Conservation (phyloP, 2,113 vertebrate species). For the Bos indicus region DNA sequence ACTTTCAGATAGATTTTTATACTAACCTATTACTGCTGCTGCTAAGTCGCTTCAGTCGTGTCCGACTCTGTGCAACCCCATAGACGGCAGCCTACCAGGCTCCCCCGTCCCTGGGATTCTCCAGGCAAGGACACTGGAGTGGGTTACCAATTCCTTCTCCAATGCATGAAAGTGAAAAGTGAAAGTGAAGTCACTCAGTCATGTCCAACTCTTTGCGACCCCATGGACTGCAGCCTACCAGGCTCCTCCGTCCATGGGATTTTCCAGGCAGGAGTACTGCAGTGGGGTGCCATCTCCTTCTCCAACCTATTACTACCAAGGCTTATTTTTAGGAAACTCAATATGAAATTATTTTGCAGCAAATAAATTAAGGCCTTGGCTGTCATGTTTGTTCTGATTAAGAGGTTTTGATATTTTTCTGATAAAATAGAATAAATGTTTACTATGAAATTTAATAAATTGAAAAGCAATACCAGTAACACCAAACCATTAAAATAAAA, state of each 20-base stretch:
- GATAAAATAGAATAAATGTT: slow-evolving; percentile 5
- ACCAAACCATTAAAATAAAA: not conserved
- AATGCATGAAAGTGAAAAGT: no score
- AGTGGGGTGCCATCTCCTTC: no score
- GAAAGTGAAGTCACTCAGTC: no score
- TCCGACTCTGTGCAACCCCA: no score
- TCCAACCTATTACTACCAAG: not conserved
- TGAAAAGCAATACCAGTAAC: slow-evolving; percentile 28
- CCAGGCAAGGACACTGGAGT: no score
- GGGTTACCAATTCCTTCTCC: no score
- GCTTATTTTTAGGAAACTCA: slow-evolving; percentile 19
- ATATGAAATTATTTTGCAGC: not conserved
- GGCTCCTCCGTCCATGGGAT: no score
- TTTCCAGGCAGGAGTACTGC: no score
- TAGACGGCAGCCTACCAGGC: no score
- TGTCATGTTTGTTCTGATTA: not conserved
- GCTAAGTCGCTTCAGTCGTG: fast-evolving
- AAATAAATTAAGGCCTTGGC: not conserved
- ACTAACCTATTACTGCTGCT: not conserved
- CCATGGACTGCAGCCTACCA: no score
- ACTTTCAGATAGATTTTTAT: not conserved
- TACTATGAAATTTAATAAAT: not conserved
- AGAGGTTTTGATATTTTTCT: not conserved
- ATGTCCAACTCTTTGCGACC: no score
- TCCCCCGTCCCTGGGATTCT: no score